These are phyloP conservation scores for Conus betulinus DNA, from an alignment of 1,140 invertebrate species.

Conservation along the genomic window DNA sequence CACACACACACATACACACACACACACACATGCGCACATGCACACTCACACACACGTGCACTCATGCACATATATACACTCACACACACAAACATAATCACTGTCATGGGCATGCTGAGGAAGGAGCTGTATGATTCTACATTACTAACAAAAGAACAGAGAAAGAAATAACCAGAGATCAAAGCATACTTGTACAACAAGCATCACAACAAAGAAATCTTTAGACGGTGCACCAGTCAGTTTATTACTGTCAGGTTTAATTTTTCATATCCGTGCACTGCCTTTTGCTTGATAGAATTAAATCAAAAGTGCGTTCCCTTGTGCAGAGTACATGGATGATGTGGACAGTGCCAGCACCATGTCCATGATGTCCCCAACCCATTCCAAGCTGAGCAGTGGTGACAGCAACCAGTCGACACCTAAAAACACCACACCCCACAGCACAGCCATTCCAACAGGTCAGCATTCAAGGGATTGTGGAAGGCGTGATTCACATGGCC, in stretches of 20 bases:
- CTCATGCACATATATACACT: not conserved
- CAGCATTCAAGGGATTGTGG: not conserved
- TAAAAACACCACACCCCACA: slow-evolving; percentile 37
- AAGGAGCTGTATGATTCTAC: too few species aligned
- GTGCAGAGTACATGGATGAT: slow-evolving; percentile 47
- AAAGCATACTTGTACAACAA: too few species aligned
- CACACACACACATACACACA: not conserved
- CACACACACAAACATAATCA: not conserved
- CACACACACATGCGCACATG: not conserved
- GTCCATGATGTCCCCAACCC: slow-evolving; percentile 40
- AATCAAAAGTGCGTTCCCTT: not conserved
- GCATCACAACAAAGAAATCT: too few species aligned
- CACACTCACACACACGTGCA: not conserved
- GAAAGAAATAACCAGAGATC: too few species aligned
- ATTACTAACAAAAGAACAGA: too few species aligned
- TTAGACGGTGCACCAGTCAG: too few species aligned
- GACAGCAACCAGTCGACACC: slow-evolving; percentile 35
- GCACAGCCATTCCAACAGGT: slow-evolving; percentile 33
- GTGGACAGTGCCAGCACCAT: slow-evolving; percentile 39
- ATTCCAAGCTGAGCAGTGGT: slow-evolving; percentile 29
- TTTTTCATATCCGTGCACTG: too few species aligned
- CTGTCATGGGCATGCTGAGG: not conserved
- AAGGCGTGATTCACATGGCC: too few species aligned
- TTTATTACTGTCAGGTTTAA: too few species aligned
- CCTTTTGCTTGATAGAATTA: not conserved